Evolutionary conservation across 2,888 invertebrate genomes (phyloP).

Genomic region (Phyllotreta cruciferae): DNA sequence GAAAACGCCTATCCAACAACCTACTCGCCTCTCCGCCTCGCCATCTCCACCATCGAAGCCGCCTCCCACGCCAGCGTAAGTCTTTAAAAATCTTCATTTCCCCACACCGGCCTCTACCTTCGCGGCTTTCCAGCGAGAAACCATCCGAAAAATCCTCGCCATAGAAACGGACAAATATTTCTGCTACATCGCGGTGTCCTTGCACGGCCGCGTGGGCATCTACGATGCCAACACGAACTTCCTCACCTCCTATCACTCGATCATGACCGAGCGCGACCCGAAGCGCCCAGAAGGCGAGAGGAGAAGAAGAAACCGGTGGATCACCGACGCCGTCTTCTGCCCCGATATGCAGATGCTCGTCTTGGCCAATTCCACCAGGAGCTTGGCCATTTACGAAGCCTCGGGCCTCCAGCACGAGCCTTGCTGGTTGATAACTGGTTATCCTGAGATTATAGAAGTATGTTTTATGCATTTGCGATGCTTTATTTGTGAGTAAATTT

Average conservation of each 20-base stretch:
- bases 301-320: conserved; percentile 62
- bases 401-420: conserved; percentile 66
- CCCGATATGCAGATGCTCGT: conserved; percentile 65
- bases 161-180: conserved; percentile 65
- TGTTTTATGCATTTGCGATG: conserved; percentile 20
- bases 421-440: conserved; percentile 65
- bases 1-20: conserved; percentile 46
- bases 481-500: conserved; percentile 33
- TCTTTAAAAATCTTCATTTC: conserved; percentile 2
- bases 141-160: conserved; percentile 65
- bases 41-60: conserved; percentile 46
- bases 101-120: not conserved
- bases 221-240: conserved; percentile 66
- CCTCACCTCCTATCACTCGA: conserved; percentile 62
- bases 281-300: conserved; percentile 55
- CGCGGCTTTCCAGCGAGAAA: conserved; percentile 62
- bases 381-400: conserved; percentile 67
- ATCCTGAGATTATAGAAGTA: conserved; percentile 66
- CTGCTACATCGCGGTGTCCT: conserved; percentile 67
- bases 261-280: conserved; percentile 64
- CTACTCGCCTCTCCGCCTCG: conserved; percentile 41
- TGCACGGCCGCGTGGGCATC: conserved; percentile 67
- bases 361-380: conserved; percentile 67
- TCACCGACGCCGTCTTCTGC: conserved; percentile 68
- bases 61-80: conserved; percentile 52